Evolutionary conservation across 1,140 invertebrate species (phyloP).

Genomic region (Drosophila dunni): DNA sequence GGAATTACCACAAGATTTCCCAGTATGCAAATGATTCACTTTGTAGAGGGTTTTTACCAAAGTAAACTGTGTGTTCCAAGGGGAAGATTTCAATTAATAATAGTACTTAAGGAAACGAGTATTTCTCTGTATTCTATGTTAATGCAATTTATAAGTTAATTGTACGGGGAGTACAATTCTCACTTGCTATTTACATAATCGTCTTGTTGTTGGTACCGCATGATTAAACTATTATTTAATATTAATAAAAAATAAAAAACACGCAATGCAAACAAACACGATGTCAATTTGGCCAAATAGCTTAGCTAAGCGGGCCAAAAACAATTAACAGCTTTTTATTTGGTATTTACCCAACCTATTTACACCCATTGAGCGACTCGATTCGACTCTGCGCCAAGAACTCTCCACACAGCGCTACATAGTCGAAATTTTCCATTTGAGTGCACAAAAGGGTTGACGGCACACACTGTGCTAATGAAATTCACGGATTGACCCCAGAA

Average conservation of each 20-base stretch:
- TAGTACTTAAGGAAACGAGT: neutral
- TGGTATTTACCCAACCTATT: slow-evolving; percentile 56
- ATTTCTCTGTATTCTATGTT: neutral
- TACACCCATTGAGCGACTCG: slow-evolving; percentile 48
- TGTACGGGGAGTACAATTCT: neutral
- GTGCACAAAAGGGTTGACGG: slow-evolving; percentile 50
- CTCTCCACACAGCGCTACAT: neutral
- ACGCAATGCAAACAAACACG: slow-evolving; percentile 45
- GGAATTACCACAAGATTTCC: slow-evolving; percentile 35
- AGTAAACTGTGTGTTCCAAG: neutral
- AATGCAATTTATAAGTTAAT: neutral
- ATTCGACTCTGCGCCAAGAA: slow-evolving; percentile 12
- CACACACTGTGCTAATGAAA: slow-evolving; percentile 37
- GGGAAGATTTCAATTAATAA: slow-evolving; percentile 17
- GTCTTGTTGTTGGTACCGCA: slow-evolving; percentile 47
- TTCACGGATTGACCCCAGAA: slow-evolving; percentile 43
- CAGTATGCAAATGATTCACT: slow-evolving; percentile 50
- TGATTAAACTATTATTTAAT: slow-evolving; percentile 70
- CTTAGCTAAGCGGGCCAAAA: slow-evolving; percentile 37
- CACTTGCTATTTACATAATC: slow-evolving; percentile 52
- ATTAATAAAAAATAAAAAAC: slow-evolving; percentile 50
- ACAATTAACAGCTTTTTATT: slow-evolving; percentile 67
- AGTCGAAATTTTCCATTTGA: slow-evolving; percentile 62
- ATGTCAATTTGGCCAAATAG: slow-evolving; percentile 18
- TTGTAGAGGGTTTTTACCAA: slow-evolving; percentile 19